Percentiles rank a stretch among this genome's conserved stretches.
These are phyloP conservation scores for Glomeris maerens DNA, from an alignment of 1,140 invertebrate genomes.

Conservation along the genomic window DNA sequence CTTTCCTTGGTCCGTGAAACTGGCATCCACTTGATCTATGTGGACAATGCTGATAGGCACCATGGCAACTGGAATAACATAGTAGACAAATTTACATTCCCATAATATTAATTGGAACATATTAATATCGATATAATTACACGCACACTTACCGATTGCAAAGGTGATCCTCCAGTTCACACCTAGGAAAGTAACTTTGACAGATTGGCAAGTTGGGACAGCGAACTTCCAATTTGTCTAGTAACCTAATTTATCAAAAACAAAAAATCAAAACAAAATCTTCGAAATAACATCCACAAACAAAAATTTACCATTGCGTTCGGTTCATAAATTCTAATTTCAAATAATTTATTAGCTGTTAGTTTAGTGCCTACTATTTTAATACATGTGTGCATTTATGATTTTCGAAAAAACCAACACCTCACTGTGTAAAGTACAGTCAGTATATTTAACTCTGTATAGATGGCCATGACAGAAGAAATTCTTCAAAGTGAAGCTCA, in stretches of 20 bases:
- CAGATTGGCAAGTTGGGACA: conserved; percentile 37
- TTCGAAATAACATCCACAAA: neutral
- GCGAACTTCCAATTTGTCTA: conserved; percentile 36
- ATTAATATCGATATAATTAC: conserved; percentile 13
- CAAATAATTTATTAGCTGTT: no score
- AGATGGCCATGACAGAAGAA: no score
- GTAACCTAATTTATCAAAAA: conserved; percentile 26
- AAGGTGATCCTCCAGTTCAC: conserved; percentile 37
- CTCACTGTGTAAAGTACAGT: no score
- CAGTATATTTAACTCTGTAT: no score
- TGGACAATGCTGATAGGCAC: neutral
- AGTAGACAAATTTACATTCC: conserved; percentile 27
- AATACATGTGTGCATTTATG: no score
- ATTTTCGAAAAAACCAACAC: no score
- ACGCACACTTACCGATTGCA: conserved; percentile 27
- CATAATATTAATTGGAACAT: conserved; percentile 9
- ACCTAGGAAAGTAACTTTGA: conserved; percentile 31
- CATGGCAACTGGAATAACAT: neutral
- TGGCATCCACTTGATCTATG: neutral
- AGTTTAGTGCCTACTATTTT: no score
- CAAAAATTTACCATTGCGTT: no score
- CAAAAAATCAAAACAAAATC: conserved; percentile 13
- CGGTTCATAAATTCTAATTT: no score
- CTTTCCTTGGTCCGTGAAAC: neutral
- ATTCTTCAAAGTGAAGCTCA: no score